phyloP scores from a whole-genome alignment of 2,888 invertebrate species.

The Caenorhabditis zanzibari region DNA sequence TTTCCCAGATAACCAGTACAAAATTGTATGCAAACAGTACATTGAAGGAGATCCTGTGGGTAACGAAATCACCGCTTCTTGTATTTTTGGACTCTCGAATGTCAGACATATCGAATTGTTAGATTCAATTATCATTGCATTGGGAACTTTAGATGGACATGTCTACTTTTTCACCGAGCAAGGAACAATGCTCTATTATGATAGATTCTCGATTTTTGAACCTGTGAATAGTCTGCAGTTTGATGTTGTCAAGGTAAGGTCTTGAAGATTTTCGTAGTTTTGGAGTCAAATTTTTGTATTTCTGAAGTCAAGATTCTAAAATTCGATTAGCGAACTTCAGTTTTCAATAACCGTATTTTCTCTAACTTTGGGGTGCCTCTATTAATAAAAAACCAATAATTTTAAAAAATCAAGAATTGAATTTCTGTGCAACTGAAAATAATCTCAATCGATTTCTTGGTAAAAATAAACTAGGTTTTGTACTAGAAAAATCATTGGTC shows the following conservation, averaged over 20 bases:
- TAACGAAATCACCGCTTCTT: conserved; percentile 59
- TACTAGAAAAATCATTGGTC: no score
- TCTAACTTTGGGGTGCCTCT: no score
- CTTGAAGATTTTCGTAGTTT: no score
- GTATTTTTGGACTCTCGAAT: conserved; percentile 67
- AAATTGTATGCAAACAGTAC: conserved; percentile 61
- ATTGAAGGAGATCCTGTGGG: conserved; percentile 56
- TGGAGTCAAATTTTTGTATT: no score
- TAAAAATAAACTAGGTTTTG: no score
- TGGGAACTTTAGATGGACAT: conserved; percentile 67
- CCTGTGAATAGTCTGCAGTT: conserved; percentile 73
- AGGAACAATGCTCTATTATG: conserved; percentile 77
- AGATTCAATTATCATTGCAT: conserved; percentile 65
- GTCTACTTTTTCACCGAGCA: conserved; percentile 80
- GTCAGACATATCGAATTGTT: conserved; percentile 63
- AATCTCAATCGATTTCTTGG: no score
- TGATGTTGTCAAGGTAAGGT: conserved; percentile 67
- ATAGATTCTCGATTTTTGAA: conserved; percentile 72
- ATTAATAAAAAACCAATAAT: no score
- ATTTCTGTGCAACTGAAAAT: no score
- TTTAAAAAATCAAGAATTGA: no score
- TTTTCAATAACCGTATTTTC: no score
- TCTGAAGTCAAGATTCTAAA: no score
- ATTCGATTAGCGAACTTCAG: no score
- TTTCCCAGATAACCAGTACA: conserved; percentile 50